Evolutionary conservation across 1,140 invertebrate genomes (phyloP), one percentile per base, ranked within the genome.

Genomic region (Danaus plexippus): DNA sequence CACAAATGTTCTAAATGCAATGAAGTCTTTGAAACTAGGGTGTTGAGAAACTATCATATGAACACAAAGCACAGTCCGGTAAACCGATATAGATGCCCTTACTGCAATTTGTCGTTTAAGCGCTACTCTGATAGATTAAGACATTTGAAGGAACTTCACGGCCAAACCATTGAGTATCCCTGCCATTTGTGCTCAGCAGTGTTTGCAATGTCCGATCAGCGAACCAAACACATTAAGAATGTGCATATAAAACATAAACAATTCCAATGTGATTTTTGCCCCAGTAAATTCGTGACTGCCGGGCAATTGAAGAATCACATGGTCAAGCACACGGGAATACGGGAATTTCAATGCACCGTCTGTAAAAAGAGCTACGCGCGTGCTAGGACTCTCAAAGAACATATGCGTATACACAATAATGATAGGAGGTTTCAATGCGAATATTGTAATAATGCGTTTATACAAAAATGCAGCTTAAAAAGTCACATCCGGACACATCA

Each of bases 331-430:
- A 64, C 61, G 5, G 75, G 73, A 0, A 65, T 78, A 10, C 73
- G 72, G 11, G 81, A 80, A 32, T 85, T 61, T 50, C 69, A 83
- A 57, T 88, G 87, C 54, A 64, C 81, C 40, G 72, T 81, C 0
- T 88, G 89, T 58, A 88, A 88, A 11, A 90, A 89, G 53, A 80
- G 82, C 6, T 90, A 88, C 47, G 62, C 83, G 0, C 87, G 88
- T 12, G 80, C 77, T 10, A 89, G 86, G 49, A 89, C 87, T 0
- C 47, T 90, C 3, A 87, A 85, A 48, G 88, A 87, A 12, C 90
- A 90, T 56, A 88, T 88, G 67, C 63, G 77, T 10, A 87, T 84
- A 51, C 84, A 88, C 64, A 88, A 57, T 65, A 87, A 60, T 75
- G 89, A 73, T 73, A 82, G 67, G 47, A 59, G 71, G 57, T 80